Percentiles rank a stretch among this genome's conserved stretches.
These are phyloP conservation scores for Forbesichthys agassizii DNA, from an alignment of 2,113 vertebrate species.

Conservation along the genomic window DNA sequence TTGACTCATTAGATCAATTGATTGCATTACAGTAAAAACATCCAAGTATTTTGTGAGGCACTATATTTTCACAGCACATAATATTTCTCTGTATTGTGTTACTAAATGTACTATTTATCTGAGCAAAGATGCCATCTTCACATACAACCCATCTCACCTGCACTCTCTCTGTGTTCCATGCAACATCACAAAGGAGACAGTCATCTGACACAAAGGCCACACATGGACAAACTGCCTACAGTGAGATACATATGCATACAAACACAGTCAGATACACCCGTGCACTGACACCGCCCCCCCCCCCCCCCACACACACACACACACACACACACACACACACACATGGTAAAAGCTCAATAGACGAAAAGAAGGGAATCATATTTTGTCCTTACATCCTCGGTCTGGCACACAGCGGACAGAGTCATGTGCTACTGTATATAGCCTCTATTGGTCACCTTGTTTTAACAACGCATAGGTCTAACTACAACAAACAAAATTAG, in stretches of 20 bases:
- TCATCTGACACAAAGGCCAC: conserved; percentile 32
- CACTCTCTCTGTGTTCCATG: background rate
- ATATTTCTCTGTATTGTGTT: conserved; percentile 14
- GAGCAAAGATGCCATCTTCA: conserved; percentile 3
- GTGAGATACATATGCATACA: conserved; percentile 56
- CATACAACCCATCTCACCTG: conserved; percentile 8
- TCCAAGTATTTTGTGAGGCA: conserved; percentile 43
- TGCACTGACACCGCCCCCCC: conserved; percentile 2
- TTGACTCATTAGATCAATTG: background rate
- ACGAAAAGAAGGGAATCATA: conserved; percentile 26
- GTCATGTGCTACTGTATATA: conserved; percentile 60
- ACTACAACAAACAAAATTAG: background rate
- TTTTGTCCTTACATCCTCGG: conserved; percentile 51
- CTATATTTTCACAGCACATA: conserved; percentile 27
- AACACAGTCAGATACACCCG: conserved; percentile 4
- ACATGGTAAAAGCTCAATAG: background rate
- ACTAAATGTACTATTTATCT: conserved; percentile 39
- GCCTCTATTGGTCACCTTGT: conserved; percentile 40
- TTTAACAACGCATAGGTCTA: conserved; percentile 31
- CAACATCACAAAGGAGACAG: conserved; percentile 13
- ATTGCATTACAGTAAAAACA: conserved; percentile 12
- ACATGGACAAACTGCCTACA: conserved; percentile 21
- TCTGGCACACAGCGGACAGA: conserved; percentile 47
- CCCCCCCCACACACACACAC: conserved; percentile 4
- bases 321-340: conserved; percentile 7